phyloP scores from a whole-genome alignment of 2,797 vertebrate genomes.

The Centropyge bicolor region DNA sequence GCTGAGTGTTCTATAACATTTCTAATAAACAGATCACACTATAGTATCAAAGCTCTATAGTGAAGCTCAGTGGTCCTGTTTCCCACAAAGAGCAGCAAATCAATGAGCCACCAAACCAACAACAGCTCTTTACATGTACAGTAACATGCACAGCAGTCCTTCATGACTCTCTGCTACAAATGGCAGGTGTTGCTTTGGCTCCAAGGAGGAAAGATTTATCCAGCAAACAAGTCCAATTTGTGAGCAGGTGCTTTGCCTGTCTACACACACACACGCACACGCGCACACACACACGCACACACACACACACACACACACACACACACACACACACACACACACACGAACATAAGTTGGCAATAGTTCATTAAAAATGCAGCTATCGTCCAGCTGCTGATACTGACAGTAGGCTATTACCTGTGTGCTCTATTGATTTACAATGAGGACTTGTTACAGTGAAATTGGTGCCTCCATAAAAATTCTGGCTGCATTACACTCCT shows the following conservation, averaged over 20 bases:
- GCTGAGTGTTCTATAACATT: neutral
- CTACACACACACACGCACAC: too few relatives aligned
- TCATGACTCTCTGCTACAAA: neutral
- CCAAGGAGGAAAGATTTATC: neutral
- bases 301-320: neutral
- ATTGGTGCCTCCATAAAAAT: slow-evolving; percentile 33
- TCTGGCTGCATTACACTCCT: slow-evolving; percentile 25
- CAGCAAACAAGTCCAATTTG: slow-evolving; percentile 2
- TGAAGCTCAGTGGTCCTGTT: too few relatives aligned
- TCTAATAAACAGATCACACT: neutral
- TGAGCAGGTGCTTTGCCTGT: slow-evolving; percentile 2
- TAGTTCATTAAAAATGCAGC: slow-evolving; percentile 45
- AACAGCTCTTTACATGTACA: neutral
- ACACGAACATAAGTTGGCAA: neutral
- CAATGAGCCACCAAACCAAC: neutral
- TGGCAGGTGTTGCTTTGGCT: neutral
- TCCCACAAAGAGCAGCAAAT: too few relatives aligned
- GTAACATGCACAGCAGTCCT: neutral
- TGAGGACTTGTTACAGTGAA: slow-evolving; percentile 39
- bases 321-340: neutral
- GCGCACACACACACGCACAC: neutral
- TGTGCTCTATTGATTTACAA: slow-evolving; percentile 50
- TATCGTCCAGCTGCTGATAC: slow-evolving; percentile 22
- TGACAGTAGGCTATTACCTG: slow-evolving; percentile 6
- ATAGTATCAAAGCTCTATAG: neutral